Evolutionary conservation across 2,113 vertebrate genomes (phyloP), one percentile per base, ranked within the genome.

Genomic region (Corythaeola cristata): DNA sequence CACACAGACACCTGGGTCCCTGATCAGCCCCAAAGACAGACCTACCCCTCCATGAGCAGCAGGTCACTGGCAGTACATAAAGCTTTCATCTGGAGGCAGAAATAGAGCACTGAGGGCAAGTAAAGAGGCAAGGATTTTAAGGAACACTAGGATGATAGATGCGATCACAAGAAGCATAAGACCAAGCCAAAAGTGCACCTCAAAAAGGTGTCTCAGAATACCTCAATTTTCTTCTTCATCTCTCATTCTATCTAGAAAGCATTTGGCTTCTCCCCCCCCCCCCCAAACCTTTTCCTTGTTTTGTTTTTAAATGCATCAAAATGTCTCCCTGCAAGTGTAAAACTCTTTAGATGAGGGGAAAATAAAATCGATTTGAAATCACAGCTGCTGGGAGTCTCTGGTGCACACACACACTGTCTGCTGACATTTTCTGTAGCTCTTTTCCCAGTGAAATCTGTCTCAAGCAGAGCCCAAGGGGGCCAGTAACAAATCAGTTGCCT

Each of bases 21-120:
- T 23, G 66, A 33, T 50, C 88, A 93, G 21, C 96, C 98, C 3
- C 97, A 91, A 63, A 98, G 98, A 89, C 98, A 98, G 88, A 98
- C 97, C 5, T 99, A 98, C 60, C 98, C 98, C 0, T 96, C 98
- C 98, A 98, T 94, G 98, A 98, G 80, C 97, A 97, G 68, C 96
- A 97, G 0, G 98, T 98, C 85, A 97, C 98, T 22, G 93, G 66
- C 45, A 98, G 96, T 0, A 88, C 73, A 0, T 94, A 97, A 45
- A 96, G 89, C 67, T 98, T 96, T 0, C 97, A 97, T 78, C 97
- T 87, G 11, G 72, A 71, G 19, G 28, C 98, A 93, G n/a, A 71
- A 78, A 44, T 0, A 96, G 11, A 86, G 50, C 5, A 6, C 3
- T 8, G 67, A 49, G 37, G 8, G 18, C 17, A 93, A 95, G 60